Evolutionary conservation across 2,888 invertebrate genomes (phyloP).

Genomic region (Beris morrisii): DNA sequence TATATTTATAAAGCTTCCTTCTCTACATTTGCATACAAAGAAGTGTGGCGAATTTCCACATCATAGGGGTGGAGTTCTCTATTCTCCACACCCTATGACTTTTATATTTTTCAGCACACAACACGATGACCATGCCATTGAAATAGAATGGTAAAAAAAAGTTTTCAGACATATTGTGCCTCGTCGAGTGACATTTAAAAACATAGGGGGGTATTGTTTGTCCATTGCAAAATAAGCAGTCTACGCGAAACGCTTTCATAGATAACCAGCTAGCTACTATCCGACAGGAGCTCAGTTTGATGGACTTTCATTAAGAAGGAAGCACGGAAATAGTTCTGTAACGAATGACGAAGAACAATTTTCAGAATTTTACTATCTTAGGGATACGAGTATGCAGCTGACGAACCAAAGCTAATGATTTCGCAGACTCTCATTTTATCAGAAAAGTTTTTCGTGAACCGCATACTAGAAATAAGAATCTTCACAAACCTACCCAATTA

Average conservation of each 20-base stretch:
- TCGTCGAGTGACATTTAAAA: slow-evolving; percentile 28
- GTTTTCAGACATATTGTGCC: slow-evolving; percentile 26
- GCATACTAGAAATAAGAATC: too few relatives aligned
- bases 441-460: too few relatives aligned
- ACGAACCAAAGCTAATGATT: too few relatives aligned
- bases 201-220: not conserved
- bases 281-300: not conserved
- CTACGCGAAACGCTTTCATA: not conserved
- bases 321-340: not conserved
- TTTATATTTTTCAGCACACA: not conserved
- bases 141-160: slow-evolving; percentile 17
- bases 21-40: too few relatives aligned
- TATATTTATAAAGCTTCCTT: too few relatives aligned
- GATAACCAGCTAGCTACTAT: not conserved
- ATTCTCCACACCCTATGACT: not conserved
- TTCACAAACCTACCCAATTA: too few relatives aligned
- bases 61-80: not conserved
- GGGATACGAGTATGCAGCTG: too few relatives aligned
- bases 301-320: slow-evolving; percentile 11
- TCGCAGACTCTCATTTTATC: too few relatives aligned
- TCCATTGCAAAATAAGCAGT: slow-evolving; percentile 14
- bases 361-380: too few relatives aligned
- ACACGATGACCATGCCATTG: slow-evolving; percentile 9
- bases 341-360: too few relatives aligned
- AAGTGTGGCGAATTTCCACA: too few relatives aligned